These are phyloP conservation scores for Zingel zingel DNA, from an alignment of 2,113 vertebrate genomes.

Conservation along the genomic window DNA sequence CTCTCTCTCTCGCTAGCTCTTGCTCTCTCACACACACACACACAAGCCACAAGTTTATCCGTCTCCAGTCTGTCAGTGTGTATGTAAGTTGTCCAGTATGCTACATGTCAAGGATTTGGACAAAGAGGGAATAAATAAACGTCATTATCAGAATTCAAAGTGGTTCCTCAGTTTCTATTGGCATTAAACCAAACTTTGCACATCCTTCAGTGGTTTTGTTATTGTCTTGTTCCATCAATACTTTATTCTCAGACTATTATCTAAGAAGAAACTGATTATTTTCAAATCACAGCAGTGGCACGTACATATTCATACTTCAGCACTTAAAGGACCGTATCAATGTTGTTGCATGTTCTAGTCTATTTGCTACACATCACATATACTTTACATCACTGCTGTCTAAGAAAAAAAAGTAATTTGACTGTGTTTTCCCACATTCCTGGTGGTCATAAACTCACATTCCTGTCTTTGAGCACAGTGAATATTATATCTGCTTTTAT, in stretches of 20 bases:
- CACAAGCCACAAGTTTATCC: slow-evolving; percentile 44
- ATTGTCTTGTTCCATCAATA: slow-evolving; percentile 10
- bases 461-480: background rate
- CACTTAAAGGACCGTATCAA: slow-evolving; percentile 7
- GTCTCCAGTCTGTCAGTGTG: slow-evolving; percentile 55
- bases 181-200: slow-evolving; percentile 30
- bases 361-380: slow-evolving; percentile 12
- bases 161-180: slow-evolving; percentile 35
- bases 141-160: slow-evolving; percentile 28
- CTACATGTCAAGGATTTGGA: slow-evolving; percentile 52
- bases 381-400: background rate
- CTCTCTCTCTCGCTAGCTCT: background rate
- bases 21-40: background rate
- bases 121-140: slow-evolving; percentile 74
- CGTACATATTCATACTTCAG: slow-evolving; percentile 27
- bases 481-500: background rate
- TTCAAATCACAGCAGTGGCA: slow-evolving; percentile 65
- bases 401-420: background rate
- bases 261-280: slow-evolving; percentile 6
- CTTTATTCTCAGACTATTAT: background rate
- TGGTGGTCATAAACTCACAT: background rate
- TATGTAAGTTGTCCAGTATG: slow-evolving; percentile 38
- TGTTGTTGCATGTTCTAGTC: slow-evolving; percentile 48
- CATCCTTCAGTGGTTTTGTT: slow-evolving; percentile 53
- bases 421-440: background rate